Conservation (phyloP, 2,113 vertebrate genomes). For the Empidonax traillii region DNA sequence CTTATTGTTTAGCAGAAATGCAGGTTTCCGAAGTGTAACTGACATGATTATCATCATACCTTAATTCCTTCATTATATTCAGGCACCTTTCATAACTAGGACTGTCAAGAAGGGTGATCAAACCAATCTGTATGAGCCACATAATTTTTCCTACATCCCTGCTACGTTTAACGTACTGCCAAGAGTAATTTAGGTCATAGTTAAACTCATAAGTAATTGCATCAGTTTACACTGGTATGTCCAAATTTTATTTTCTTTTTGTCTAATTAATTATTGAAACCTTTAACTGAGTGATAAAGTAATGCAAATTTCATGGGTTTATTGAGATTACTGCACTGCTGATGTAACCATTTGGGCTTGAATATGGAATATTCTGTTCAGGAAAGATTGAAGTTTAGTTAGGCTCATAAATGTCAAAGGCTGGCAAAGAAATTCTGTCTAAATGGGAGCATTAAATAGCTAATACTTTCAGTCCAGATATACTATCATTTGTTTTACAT, state of each 20-base stretch:
- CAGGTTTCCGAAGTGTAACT: neutral
- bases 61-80: neutral
- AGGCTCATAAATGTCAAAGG: neutral
- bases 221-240: neutral
- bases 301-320: neutral
- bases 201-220: neutral
- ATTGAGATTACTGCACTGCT: neutral
- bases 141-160: neutral
- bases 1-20: neutral
- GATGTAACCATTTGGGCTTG: neutral
- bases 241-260: neutral
- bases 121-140: neutral
- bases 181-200: neutral
- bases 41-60: neutral
- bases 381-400: neutral
- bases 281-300: neutral
- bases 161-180: neutral
- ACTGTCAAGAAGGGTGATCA: neutral
- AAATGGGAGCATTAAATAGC: neutral
- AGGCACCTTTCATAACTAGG: neutral
- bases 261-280: neutral
- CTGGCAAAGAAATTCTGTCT: neutral
- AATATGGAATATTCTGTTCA: conserved; percentile 3
- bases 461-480: neutral
- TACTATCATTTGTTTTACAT: neutral